A percentile compares a stretch with the other conserved stretches of the same genome.
phyloP scores from a whole-genome alignment of 2,113 vertebrate species.

The Bubo bubo region DNA sequence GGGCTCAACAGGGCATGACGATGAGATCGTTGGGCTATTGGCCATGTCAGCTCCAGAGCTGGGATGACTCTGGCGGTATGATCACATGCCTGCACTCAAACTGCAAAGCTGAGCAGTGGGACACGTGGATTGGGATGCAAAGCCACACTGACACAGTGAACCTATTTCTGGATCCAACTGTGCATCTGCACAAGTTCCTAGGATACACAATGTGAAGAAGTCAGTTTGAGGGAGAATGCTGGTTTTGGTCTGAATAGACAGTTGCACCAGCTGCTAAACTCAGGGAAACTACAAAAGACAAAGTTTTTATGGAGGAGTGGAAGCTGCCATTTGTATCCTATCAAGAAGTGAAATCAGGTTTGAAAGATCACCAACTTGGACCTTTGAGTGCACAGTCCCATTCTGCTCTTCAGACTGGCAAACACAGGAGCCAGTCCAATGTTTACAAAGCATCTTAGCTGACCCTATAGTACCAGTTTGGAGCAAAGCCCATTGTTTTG shows the following conservation, averaged over 20 bases:
- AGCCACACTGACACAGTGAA: fast-evolving
- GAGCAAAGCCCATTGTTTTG: background rate
- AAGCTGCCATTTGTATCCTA: background rate
- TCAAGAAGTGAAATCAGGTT: background rate
- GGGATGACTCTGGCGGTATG: background rate
- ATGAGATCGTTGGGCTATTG: background rate
- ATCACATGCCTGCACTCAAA: background rate
- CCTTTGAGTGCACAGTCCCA: background rate
- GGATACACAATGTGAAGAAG: background rate
- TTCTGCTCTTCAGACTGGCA: background rate
- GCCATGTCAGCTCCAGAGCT: background rate
- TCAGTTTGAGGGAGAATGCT: fast-evolving
- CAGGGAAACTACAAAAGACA: background rate
- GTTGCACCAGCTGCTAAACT: background rate
- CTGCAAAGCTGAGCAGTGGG: background rate
- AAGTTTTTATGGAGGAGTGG: background rate
- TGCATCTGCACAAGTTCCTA: background rate
- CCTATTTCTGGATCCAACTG: background rate
- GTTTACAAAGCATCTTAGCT: background rate
- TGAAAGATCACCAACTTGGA: fast-evolving
- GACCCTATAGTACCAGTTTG: background rate
- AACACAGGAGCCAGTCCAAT: background rate
- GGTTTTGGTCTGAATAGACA: background rate
- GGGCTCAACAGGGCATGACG: fast-evolving
- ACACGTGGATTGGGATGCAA: background rate